These are phyloP conservation scores for Anastatus disparis DNA, from an alignment of 1,140 invertebrate genomes.

Conservation along the genomic window DNA sequence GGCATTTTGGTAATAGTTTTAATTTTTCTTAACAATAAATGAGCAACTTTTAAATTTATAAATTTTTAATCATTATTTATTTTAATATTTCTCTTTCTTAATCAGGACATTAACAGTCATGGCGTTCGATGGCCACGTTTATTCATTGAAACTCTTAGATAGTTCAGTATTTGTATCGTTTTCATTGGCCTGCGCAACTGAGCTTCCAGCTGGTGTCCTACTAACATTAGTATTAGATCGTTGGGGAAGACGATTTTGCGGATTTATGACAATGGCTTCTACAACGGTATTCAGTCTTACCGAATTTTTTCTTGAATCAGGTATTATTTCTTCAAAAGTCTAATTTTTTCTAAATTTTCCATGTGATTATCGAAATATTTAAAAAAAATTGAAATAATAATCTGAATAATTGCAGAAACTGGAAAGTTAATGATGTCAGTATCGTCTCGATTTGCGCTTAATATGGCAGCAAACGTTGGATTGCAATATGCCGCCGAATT, in stretches of 20 bases:
- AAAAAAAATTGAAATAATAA: no score
- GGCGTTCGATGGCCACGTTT: conserved; percentile 76
- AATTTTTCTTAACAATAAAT: not conserved
- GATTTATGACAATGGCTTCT: conserved; percentile 68
- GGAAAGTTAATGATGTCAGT: conserved; percentile 63
- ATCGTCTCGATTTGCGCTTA: conserved; percentile 68
- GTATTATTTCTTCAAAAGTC: conserved; percentile 47
- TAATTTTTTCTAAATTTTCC: not conserved
- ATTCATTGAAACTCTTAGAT: conserved; percentile 73
- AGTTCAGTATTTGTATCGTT: conserved; percentile 77
- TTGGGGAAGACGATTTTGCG: conserved; percentile 72
- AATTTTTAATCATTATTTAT: not conserved
- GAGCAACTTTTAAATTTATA: not conserved
- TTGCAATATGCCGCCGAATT: conserved; percentile 75
- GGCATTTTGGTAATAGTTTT: conserved; percentile 62
- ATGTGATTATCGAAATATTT: not conserved
- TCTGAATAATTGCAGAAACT: no score
- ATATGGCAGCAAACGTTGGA: conserved; percentile 74
- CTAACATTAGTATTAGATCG: conserved; percentile 74
- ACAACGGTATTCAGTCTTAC: conserved; percentile 68
- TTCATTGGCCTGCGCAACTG: conserved; percentile 75
- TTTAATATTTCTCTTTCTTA: not conserved
- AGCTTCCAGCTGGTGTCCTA: conserved; percentile 77
- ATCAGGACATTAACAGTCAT: conserved; percentile 71
- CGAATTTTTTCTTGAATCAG: conserved; percentile 56